Conservation (phyloP, 2,888 invertebrate genomes). For the Amitus sp. region DNA sequence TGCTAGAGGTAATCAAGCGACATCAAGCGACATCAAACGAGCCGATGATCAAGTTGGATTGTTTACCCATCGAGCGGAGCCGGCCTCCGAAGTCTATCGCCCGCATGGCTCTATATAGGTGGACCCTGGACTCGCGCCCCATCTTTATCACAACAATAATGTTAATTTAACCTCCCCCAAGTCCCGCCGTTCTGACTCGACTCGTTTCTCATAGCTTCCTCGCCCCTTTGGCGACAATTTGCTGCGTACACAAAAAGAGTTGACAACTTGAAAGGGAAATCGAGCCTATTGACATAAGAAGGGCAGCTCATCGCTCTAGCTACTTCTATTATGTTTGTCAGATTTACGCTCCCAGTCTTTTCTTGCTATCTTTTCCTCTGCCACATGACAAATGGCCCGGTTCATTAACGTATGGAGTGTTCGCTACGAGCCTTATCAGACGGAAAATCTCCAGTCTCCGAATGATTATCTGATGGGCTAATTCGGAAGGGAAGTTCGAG, state of each 20-base stretch:
- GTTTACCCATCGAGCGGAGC: slow-evolving; percentile 58
- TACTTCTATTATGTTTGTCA: slow-evolving; percentile 32
- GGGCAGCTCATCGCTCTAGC: slow-evolving; percentile 14
- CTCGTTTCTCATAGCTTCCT: slow-evolving; percentile 35
- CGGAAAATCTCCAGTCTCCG: neutral
- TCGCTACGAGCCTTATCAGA: neutral
- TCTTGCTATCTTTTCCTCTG: neutral
- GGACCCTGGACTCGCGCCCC: slow-evolving; percentile 46
- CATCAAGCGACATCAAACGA: no score
- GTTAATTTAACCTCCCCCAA: slow-evolving; percentile 61
- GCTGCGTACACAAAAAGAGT: slow-evolving; percentile 64
- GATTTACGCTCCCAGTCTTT: slow-evolving; percentile 5
- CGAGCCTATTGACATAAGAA: slow-evolving; percentile 65
- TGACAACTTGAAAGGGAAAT: slow-evolving; percentile 67
- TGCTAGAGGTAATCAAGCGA: no score
- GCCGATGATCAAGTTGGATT: slow-evolving; percentile 65
- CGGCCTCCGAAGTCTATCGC: slow-evolving; percentile 40
- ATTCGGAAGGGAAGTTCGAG: no score
- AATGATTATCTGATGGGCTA: no score
- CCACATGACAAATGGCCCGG: neutral
- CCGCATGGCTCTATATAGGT: slow-evolving; percentile 48
- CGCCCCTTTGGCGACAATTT: slow-evolving; percentile 60
- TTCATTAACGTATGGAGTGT: slow-evolving; percentile 4
- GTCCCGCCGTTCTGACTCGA: slow-evolving; percentile 19
- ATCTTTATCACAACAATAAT: slow-evolving; percentile 65